These are phyloP conservation scores for Chelonus insularis DNA, from an alignment of 1,140 invertebrate species.

Conservation along the genomic window DNA sequence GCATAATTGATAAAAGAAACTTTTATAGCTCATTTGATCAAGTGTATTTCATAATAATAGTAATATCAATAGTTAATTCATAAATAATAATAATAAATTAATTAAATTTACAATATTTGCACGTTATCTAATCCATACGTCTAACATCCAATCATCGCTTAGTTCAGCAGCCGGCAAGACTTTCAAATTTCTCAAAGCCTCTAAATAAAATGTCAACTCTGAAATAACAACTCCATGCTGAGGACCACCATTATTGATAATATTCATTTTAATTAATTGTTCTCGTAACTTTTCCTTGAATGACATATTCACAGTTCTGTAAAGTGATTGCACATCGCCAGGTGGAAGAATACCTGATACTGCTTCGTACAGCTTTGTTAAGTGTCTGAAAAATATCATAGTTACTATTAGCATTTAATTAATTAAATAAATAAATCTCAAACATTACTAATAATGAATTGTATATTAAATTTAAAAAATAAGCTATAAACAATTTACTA, in stretches of 20 bases:
- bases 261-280: constrained; percentile 83
- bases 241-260: constrained; percentile 92
- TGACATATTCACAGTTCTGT: constrained; percentile 80
- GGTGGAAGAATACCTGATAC: constrained; percentile 77
- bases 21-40: no score
- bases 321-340: constrained; percentile 74
- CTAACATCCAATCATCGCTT: constrained; percentile 74
- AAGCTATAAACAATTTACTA: no score
- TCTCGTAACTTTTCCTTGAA: constrained; percentile 86
- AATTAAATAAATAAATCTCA: no score
- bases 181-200: constrained; percentile 85
- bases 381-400: constrained; percentile 67
- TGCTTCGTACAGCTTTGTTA: constrained; percentile 91
- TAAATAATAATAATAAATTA: constrained; percentile 54
- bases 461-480: no score
- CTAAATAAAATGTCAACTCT: constrained; percentile 93
- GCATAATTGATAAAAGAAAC: no score
- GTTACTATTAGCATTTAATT: no score
- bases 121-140: constrained; percentile 76
- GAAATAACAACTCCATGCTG: constrained; percentile 94
- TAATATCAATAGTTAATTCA: no score
- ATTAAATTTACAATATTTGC: constrained; percentile 57
- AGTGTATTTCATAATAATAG: no score
- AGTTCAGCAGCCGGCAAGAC: constrained; percentile 75
- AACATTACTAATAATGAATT: no score